Evolutionary conservation across 2,888 invertebrate species (phyloP).

Genomic region (Lepidocyrtinus sp.): DNA sequence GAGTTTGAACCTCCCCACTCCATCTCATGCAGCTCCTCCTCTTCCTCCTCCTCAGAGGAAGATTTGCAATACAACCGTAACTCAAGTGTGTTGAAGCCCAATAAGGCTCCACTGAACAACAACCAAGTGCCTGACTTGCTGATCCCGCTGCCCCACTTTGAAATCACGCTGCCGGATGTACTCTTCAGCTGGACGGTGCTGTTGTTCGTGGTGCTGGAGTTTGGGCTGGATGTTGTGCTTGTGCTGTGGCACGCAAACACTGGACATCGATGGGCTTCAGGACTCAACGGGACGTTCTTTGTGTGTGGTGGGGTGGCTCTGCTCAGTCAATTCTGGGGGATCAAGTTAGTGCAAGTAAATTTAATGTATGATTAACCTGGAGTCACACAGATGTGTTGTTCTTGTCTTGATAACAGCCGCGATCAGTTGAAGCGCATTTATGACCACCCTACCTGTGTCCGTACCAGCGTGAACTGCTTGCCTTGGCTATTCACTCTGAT

Average conservation of each 20-base stretch:
- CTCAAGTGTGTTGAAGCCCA: neutral
- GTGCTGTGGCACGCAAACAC: constrained; percentile 47
- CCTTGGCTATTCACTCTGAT: constrained; percentile 61
- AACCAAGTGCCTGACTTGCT: neutral
- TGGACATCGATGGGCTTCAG: constrained; percentile 60
- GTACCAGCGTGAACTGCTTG: constrained; percentile 58
- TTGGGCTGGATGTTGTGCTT: constrained; percentile 50
- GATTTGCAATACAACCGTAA: neutral
- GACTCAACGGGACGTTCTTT: constrained; percentile 53
- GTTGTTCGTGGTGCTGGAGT: constrained; percentile 25
- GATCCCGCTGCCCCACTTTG: neutral
- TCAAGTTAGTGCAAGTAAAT: constrained; percentile 19
- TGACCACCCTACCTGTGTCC: constrained; percentile 51
- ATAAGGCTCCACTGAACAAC: neutral
- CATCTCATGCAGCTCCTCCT: neutral
- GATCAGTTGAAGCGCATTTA: constrained; percentile 60
- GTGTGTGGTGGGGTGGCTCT: constrained; percentile 51
- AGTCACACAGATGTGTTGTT: too few relatives aligned
- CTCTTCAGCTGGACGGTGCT: constrained; percentile 5
- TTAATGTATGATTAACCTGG: too few relatives aligned
- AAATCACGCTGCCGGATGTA: constrained; percentile 2
- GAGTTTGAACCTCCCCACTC: too few relatives aligned
- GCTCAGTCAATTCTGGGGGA: constrained; percentile 58
- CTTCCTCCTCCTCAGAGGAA: neutral
- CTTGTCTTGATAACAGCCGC: constrained; percentile 33